Conservation (phyloP, 2,113 vertebrate species). For the Lagopus leucura region DNA sequence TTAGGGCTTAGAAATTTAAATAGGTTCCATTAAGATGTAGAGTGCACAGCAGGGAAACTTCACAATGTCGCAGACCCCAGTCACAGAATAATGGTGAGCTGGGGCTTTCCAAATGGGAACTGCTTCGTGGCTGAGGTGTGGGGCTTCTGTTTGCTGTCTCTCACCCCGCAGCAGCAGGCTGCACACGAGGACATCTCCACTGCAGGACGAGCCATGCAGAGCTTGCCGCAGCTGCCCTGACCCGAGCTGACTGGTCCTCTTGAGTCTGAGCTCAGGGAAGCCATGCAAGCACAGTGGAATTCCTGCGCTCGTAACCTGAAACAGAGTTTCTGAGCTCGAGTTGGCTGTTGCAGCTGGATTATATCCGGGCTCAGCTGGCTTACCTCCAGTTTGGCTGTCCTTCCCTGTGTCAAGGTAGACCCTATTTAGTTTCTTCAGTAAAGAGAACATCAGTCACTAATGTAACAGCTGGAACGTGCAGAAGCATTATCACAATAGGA, state of each 20-base stretch:
- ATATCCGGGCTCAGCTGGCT: not conserved
- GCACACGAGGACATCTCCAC: not conserved
- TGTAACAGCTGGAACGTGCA: not conserved
- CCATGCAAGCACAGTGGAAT: not conserved
- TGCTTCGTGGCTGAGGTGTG: not conserved
- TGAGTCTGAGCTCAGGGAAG: not conserved
- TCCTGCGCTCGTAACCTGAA: not conserved
- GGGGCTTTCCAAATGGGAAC: not conserved
- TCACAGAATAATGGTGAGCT: not conserved
- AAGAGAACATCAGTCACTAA: not conserved
- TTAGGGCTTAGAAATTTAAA: constrained; percentile 26
- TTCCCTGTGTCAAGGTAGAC: not conserved
- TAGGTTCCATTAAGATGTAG: not conserved
- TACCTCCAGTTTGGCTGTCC: not conserved
- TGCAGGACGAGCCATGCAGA: fast-evolving
- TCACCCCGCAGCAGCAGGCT: fast-evolving
- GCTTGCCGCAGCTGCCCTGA: not conserved
- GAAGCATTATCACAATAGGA: not conserved
- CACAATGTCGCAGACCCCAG: not conserved
- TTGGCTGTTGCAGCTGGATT: not conserved
- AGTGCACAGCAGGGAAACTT: not conserved
- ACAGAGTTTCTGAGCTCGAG: not conserved
- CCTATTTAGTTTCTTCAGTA: not conserved
- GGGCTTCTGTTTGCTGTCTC: not conserved
- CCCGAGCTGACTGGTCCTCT: not conserved